phyloP scores from a whole-genome alignment of 1,140 invertebrate genomes.

The Drosophila malerkotliana region DNA sequence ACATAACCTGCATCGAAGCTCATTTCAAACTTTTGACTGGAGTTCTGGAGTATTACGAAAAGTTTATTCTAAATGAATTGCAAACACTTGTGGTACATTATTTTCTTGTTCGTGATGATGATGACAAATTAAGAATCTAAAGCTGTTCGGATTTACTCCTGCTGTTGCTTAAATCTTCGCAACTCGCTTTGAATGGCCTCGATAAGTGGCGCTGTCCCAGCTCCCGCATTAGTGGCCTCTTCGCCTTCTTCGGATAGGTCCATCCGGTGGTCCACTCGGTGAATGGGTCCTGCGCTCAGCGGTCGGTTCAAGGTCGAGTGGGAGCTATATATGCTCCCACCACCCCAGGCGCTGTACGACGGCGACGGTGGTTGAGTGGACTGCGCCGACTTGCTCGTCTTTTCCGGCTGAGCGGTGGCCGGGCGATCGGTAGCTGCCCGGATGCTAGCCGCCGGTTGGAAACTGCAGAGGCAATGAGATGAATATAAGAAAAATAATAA shows the following conservation, averaged over 20 bases:
- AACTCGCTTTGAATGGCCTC: conserved; percentile 87
- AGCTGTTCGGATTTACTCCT: conserved; percentile 30
- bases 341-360: conserved; percentile 76
- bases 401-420: conserved; percentile 78
- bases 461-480: conserved; percentile 21
- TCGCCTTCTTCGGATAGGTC: conserved; percentile 47
- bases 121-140: conserved; percentile 13
- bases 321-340: conserved; percentile 69
- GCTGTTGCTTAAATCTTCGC: conserved; percentile 84
- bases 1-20: conserved; percentile 8
- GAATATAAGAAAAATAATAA: not conserved
- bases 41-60: conserved; percentile 30
- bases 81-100: conserved; percentile 25
- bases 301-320: conserved; percentile 83
- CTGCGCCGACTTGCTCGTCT: conserved; percentile 70
- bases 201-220: conserved; percentile 87
- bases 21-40: not conserved
- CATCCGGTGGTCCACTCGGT: conserved; percentile 84
- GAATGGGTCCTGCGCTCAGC: conserved; percentile 87
- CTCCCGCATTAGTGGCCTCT: conserved; percentile 55
- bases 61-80: conserved; percentile 48
- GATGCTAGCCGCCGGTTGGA: conserved; percentile 42
- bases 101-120: conserved; percentile 3
- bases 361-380: conserved; percentile 81
- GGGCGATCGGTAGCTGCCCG: conserved; percentile 59